Conservation (phyloP, 2,888 invertebrate genomes). For the Lithophane socia region DNA sequence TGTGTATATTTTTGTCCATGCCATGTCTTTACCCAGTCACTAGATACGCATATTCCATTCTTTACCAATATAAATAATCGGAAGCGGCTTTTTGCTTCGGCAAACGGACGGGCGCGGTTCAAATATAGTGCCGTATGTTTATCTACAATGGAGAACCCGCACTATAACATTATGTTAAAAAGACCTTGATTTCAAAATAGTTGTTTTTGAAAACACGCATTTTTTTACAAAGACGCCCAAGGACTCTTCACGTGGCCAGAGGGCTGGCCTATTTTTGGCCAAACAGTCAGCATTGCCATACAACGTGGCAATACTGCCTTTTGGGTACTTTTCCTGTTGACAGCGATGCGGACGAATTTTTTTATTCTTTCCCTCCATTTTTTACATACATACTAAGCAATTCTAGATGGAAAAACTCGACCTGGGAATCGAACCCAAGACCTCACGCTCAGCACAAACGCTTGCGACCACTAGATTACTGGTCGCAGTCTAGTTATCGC, state of each 20-base stretch:
- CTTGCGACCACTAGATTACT: background rate
- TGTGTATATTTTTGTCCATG: background rate
- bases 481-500: too few species aligned
- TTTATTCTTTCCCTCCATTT: too few species aligned
- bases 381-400: background rate
- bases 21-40: background rate
- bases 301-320: too few species aligned
- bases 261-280: background rate
- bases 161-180: conserved; percentile 33
- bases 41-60: conserved; percentile 26
- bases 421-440: background rate
- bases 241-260: background rate
- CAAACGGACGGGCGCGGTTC: conserved; percentile 65
- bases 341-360: too few species aligned
- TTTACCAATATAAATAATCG: conserved; percentile 52
- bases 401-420: background rate
- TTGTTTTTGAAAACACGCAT: background rate
- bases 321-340: background rate
- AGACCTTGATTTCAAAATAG: conserved; percentile 37
- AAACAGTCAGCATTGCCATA: background rate
- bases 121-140: conserved; percentile 48
- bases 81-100: conserved; percentile 59
- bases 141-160: conserved; percentile 23
- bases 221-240: background rate
- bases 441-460: background rate